Base-by-base conservation (phyloP, 2,797 vertebrate species). In the Danio jaintianensis region DNA sequence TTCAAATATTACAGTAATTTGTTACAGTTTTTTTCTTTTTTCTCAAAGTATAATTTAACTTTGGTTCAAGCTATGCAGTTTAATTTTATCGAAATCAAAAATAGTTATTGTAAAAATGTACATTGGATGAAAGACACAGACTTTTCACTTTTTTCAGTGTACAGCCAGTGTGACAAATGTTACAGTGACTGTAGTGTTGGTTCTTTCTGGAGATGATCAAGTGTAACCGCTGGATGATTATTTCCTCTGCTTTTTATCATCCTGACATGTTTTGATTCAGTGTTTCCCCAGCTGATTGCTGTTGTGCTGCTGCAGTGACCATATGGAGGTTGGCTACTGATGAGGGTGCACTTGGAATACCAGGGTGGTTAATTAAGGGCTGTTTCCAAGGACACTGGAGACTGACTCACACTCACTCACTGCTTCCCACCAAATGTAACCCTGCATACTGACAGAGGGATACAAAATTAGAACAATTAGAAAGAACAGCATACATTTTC, bases 351-450 rank as follows among this genome's bases (percentile, higher is more conserved):
- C 91, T 93, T 94, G 93, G 93, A 97, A 97, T 97, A 97, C 97
- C 97, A 98, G 96, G 95, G 96, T 97, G 97, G 96, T 98, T 99
- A 97, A 99, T 98, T 97, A 99, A 96, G 95, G 96, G 95, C 95
- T 94, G 93, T 96, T 96, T 96, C 96, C 94, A 93, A 93, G 95
- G 94, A 95, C 95, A 95, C 94, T 93, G 95, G 95, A 96, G 95
- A 96, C 94, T 94, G 93, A 93, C 94, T 94, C 40, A 40, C 52
- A 38, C 29, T 52, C 13, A 1, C 29, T 43, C 15, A 82, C 88
- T 86, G 7, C 82, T 85, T 83, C 87, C 83, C 85, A 79, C 68
- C 74, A 85, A 89, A 83, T 85, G 85, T 88, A 89, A 81, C 58
- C 50, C 61, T 78, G 42, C 68, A 48, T 66, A 63, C 43, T 59